Conservation (phyloP, 2,797 vertebrate genomes). For the Pipistrellus kuhlii region DNA sequence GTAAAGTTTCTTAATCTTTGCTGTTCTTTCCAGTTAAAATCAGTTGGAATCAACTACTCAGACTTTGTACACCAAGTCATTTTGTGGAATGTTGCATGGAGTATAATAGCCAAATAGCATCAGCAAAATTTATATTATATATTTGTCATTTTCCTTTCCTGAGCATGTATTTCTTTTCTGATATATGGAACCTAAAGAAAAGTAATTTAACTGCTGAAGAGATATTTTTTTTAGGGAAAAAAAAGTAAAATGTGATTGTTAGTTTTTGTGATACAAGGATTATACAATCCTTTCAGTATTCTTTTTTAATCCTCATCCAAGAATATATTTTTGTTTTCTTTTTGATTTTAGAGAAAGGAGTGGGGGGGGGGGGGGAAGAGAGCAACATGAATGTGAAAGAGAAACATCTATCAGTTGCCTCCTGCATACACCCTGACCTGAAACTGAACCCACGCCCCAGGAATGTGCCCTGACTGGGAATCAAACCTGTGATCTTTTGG, state of each 20-base stretch:
- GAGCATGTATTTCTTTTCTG: background rate
- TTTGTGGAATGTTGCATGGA: background rate
- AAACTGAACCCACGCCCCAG: background rate
- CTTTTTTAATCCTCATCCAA: background rate
- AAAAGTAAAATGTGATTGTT: slow-evolving; percentile 32
- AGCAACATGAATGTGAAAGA: background rate
- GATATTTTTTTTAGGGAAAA: background rate
- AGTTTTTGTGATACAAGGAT: background rate
- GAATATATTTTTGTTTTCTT: background rate
- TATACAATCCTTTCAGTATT: background rate
- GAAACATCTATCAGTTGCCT: background rate
- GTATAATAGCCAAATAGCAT: background rate
- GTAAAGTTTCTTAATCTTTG: slow-evolving; percentile 25
- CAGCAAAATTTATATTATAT: background rate
- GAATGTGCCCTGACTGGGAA: background rate
- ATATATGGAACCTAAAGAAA: slow-evolving; percentile 23
- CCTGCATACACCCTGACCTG: background rate
- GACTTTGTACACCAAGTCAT: slow-evolving; percentile 30
- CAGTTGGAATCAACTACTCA: slow-evolving; percentile 11
- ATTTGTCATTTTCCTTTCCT: background rate
- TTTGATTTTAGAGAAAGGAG: background rate
- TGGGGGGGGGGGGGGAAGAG: background rate
- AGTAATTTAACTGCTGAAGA: slow-evolving; percentile 16
- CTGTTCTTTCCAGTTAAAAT: slow-evolving; percentile 40
- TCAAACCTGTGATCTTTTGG: background rate